A percentile compares a stretch with the other conserved stretches of the same genome.
Evolutionary conservation across 2,113 vertebrate species (phyloP).

Genomic region (Syrmaticus mikado): DNA sequence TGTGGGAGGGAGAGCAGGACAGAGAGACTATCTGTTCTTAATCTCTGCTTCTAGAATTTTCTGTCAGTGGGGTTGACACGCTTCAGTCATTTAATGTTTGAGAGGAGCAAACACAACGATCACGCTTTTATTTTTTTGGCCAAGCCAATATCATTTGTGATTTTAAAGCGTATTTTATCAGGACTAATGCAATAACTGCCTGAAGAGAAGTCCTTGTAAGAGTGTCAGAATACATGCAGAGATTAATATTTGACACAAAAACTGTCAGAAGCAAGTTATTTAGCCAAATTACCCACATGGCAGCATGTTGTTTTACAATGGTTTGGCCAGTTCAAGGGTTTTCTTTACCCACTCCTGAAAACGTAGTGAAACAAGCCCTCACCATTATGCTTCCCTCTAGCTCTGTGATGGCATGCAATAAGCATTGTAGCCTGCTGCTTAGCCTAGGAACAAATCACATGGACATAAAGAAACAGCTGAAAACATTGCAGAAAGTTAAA

Average conservation of each 20-base stretch:
- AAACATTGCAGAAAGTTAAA: neutral
- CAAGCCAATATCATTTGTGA: neutral
- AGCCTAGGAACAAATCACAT: neutral
- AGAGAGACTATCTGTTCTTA: neutral
- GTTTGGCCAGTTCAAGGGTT: neutral
- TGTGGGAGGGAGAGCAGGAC: fast-evolving
- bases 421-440: neutral
- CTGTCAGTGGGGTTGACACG: neutral
- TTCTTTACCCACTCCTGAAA: neutral
- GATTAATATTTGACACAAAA: neutral
- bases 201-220: neutral
- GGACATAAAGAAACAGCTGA: neutral
- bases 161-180: neutral
- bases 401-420: neutral
- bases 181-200: neutral
- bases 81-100: neutral
- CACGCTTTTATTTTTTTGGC: neutral
- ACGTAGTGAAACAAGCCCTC: neutral
- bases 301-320: neutral
- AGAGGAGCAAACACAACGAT: neutral
- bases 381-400: neutral
- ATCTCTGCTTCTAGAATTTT: neutral
- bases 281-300: neutral
- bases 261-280: neutral
- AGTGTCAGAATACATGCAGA: neutral